Evolutionary conservation across 2,888 invertebrate genomes (phyloP).

Genomic region (Tetropium fuscum): DNA sequence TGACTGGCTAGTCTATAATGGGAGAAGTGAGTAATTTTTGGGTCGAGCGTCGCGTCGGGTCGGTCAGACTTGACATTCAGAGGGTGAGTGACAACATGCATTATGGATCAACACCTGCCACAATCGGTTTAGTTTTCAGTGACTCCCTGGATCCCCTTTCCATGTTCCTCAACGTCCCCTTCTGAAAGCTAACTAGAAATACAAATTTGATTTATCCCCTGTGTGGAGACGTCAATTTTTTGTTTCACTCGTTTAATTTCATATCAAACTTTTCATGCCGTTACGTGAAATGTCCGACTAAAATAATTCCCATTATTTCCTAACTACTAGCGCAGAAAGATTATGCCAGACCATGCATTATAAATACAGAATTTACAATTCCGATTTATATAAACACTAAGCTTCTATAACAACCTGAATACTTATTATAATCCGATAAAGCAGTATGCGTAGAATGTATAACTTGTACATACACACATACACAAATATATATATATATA

Average conservation of each 20-base stretch:
- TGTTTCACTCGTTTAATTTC: constrained; percentile 20
- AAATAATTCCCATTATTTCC: too few species aligned
- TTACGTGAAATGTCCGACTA: too few species aligned
- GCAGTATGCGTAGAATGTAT: too few species aligned
- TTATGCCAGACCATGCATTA: too few species aligned
- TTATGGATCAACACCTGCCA: constrained; percentile 39
- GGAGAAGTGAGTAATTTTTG: constrained; percentile 7
- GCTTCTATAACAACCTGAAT: too few species aligned
- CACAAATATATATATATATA: too few species aligned
- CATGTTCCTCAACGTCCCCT: constrained; percentile 19
- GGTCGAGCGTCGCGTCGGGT: not conserved
- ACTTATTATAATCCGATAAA: too few species aligned
- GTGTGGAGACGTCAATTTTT: constrained; percentile 17
- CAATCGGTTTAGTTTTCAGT: constrained; percentile 29
- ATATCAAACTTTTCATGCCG: constrained; percentile 20
- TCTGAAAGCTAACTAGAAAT: constrained; percentile 26
- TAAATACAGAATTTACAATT: too few species aligned
- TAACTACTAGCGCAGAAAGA: too few species aligned
- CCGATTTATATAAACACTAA: too few species aligned
- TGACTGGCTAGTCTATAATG: not conserved
- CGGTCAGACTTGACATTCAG: constrained; percentile 36
- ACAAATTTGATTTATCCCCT: constrained; percentile 25
- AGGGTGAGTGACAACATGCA: constrained; percentile 40
- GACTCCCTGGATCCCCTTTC: constrained; percentile 17
- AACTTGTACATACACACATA: too few species aligned